phyloP scores from a whole-genome alignment of 2,888 invertebrate genomes.

The Sphaerophoria taeniata region DNA sequence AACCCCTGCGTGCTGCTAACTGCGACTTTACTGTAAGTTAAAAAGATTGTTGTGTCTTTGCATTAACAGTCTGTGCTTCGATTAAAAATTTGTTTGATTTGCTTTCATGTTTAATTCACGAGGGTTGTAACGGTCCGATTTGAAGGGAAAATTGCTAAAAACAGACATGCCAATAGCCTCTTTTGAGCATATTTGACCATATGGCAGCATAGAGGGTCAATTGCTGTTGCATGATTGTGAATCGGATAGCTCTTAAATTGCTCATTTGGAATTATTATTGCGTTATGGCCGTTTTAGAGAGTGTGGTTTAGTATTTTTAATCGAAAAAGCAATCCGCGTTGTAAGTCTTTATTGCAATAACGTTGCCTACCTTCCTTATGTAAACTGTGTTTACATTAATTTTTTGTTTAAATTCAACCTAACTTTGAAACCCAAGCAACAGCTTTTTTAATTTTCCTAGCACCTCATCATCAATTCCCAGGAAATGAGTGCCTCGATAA shows the following conservation, averaged over 20 bases:
- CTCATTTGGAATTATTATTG: too few species aligned
- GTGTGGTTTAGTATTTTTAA: too few species aligned
- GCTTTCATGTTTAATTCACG: slow-evolving; percentile 50
- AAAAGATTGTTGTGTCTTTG: slow-evolving; percentile 5
- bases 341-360: too few species aligned
- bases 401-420: too few species aligned
- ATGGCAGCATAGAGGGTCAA: slow-evolving; percentile 53
- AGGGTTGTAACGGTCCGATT: slow-evolving; percentile 30
- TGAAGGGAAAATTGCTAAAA: background rate
- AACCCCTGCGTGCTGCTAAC: background rate
- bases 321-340: too few species aligned
- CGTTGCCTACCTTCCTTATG: too few species aligned
- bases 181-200: slow-evolving; percentile 49
- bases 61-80: slow-evolving; percentile 61
- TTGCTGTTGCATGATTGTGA: slow-evolving; percentile 38
- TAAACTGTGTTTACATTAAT: too few species aligned
- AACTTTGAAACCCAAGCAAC: too few species aligned
- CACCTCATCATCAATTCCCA: too few species aligned
- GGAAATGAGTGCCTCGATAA: too few species aligned
- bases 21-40: background rate
- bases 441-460: too few species aligned
- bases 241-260: background rate
- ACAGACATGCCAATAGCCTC: background rate
- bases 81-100: slow-evolving; percentile 70
- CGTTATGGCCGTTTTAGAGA: background rate